These are phyloP conservation scores for Pipistrellus pipistrellus DNA, from an alignment of 2,797 vertebrate species.

Conservation along the genomic window DNA sequence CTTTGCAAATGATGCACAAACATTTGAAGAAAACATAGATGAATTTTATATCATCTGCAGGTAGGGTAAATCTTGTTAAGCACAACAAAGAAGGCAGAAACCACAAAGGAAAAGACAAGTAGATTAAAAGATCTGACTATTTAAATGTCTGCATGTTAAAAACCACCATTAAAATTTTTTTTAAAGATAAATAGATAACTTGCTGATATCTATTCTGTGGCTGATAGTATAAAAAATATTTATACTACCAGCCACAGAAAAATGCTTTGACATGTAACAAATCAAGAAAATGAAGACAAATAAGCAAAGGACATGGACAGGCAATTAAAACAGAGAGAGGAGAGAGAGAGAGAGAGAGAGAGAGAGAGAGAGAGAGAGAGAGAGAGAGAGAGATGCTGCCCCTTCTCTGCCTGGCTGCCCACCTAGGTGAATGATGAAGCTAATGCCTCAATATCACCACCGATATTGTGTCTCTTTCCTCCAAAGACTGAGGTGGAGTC, in stretches of 20 bases:
- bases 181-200: slow-evolving; percentile 53
- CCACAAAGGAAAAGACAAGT: slow-evolving; percentile 63
- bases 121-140: slow-evolving; percentile 59
- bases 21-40: slow-evolving; percentile 17
- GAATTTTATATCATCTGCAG: neutral
- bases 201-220: neutral
- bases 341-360: too few species aligned
- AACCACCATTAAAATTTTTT: slow-evolving; percentile 57
- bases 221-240: neutral
- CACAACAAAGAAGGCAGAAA: slow-evolving; percentile 56
- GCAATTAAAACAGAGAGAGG: neutral
- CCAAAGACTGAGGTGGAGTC: neutral
- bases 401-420: neutral
- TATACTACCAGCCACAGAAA: neutral
- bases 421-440: neutral
- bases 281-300: neutral
- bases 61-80: neutral
- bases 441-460: neutral
- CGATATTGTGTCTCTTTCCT: neutral
- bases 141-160: slow-evolving; percentile 61
- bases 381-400: neutral
- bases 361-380: too few species aligned
- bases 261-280: slow-evolving; percentile 10
- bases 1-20: slow-evolving; percentile 17
- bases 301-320: neutral